phyloP scores from a whole-genome alignment of 1,140 invertebrate genomes.

The Ganaspis sp. region DNA sequence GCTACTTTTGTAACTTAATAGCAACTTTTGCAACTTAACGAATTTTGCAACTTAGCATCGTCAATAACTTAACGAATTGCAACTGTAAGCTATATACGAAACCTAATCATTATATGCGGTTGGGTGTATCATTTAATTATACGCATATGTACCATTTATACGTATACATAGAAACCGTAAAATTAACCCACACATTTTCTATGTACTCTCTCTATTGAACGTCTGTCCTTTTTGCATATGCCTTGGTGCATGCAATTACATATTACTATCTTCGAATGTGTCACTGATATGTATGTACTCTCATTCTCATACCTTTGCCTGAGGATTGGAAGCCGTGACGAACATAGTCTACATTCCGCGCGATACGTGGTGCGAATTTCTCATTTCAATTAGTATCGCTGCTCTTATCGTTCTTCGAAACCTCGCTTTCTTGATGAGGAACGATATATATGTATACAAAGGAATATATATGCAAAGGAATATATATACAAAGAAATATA shows the following conservation, averaged over 20 bases:
- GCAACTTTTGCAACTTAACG: too few species aligned
- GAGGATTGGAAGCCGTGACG: background rate
- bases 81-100: too few species aligned
- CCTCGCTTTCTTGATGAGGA: background rate
- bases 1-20: too few species aligned
- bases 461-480: too few species aligned
- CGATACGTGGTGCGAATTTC: slow-evolving; percentile 8
- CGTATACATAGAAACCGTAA: too few species aligned
- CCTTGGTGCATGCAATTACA: slow-evolving; percentile 58
- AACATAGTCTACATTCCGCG: background rate
- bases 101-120: too few species aligned
- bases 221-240: slow-evolving; percentile 45
- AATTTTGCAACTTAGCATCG: too few species aligned
- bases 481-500: too few species aligned
- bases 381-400: slow-evolving; percentile 13
- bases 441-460: too few species aligned
- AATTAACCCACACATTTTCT: slow-evolving; percentile 66
- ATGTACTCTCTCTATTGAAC: slow-evolving; percentile 53
- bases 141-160: too few species aligned
- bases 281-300: background rate
- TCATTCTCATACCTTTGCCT: background rate
- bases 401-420: background rate
- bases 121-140: too few species aligned
- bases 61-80: too few species aligned
- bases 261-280: slow-evolving; percentile 31